Conservation (phyloP, 2,888 invertebrate genomes). For the Magallana nippona region DNA sequence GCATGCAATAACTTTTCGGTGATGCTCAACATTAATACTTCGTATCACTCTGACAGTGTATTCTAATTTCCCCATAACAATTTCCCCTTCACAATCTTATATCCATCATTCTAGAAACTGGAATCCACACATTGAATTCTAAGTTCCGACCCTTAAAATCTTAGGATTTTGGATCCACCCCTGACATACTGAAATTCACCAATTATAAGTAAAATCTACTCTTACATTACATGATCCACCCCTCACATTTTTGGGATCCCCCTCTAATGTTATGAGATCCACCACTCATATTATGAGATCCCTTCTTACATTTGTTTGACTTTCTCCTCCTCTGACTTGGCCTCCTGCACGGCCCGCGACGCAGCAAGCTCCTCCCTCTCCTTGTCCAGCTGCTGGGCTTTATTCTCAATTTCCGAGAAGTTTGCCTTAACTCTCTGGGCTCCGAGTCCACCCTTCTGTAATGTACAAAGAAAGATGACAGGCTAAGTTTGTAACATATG, state of each 20-base stretch:
- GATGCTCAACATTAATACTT: too few relatives aligned
- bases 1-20: too few relatives aligned
- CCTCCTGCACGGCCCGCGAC: slow-evolving; percentile 64
- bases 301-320: slow-evolving; percentile 81
- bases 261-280: not conserved
- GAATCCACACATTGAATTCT: too few relatives aligned
- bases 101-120: too few relatives aligned
- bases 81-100: too few relatives aligned
- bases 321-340: slow-evolving; percentile 83
- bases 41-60: too few relatives aligned
- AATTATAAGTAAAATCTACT: not conserved
- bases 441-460: slow-evolving; percentile 84
- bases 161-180: not conserved
- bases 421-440: slow-evolving; percentile 96
- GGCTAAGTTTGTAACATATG: too few relatives aligned
- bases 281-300: too few relatives aligned
- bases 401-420: slow-evolving; percentile 95
- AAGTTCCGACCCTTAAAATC: too few relatives aligned
- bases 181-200: not conserved
- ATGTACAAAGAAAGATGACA: slow-evolving; percentile 36
- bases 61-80: too few relatives aligned
- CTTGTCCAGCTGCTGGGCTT: slow-evolving; percentile 92
- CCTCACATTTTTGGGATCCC: not conserved
- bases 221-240: not conserved
- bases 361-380: slow-evolving; percentile 82